These are phyloP conservation scores for Aleiodes testaceus DNA, from an alignment of 2,888 invertebrate species.

Conservation along the genomic window DNA sequence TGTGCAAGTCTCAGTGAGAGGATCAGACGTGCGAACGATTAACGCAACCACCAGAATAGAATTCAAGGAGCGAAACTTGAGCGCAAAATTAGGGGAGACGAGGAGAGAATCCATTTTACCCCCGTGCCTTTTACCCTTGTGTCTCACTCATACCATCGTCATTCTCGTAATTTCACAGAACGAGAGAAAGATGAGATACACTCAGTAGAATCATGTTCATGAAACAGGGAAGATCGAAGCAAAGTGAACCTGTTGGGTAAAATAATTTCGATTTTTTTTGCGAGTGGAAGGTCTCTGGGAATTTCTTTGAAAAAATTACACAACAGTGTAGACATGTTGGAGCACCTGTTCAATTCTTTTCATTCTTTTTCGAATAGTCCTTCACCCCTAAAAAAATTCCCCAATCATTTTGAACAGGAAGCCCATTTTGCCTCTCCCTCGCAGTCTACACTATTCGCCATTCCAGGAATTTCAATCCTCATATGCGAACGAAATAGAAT, in stretches of 20 bases:
- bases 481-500: slow-evolving; percentile 10
- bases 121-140: slow-evolving; percentile 3
- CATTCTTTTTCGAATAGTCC: not conserved
- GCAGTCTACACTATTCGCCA: slow-evolving; percentile 5
- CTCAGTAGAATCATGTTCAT: too few relatives aligned
- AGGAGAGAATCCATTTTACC: slow-evolving; percentile 6
- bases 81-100: not conserved
- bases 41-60: slow-evolving; percentile 32
- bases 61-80: slow-evolving; percentile 27
- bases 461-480: slow-evolving; percentile 35
- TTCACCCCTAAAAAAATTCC: not conserved
- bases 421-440: not conserved
- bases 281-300: too few relatives aligned
- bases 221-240: too few relatives aligned
- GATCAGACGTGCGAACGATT: slow-evolving; percentile 29
- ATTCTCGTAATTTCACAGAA: slow-evolving; percentile 13
- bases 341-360: too few relatives aligned
- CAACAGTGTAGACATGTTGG: too few relatives aligned
- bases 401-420: not conserved
- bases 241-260: not conserved
- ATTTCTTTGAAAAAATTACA: too few relatives aligned
- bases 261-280: not conserved
- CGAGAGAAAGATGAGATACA: too few relatives aligned
- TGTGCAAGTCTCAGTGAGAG: slow-evolving; percentile 18
- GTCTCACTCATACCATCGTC: slow-evolving; percentile 14